A percentile compares a stretch with the other conserved stretches of the same genome.
Conservation (phyloP, 1,140 invertebrate genomes). For the Drosophila ironensis region DNA sequence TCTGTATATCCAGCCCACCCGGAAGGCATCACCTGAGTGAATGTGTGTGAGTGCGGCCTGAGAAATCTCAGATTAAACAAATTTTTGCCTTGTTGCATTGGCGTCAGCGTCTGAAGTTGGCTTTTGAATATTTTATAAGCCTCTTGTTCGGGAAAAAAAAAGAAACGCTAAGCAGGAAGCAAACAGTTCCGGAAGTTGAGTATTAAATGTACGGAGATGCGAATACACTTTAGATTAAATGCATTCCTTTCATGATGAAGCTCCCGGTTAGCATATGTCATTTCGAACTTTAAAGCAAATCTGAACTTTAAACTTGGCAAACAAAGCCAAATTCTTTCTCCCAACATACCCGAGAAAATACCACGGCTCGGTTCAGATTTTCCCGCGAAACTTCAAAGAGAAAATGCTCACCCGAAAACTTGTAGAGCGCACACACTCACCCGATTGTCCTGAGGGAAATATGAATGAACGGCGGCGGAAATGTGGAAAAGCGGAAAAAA, state of each 20-base stretch:
- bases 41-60: slow-evolving; percentile 15
- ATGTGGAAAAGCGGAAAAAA: slow-evolving; percentile 21
- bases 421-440: slow-evolving; percentile 29
- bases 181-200: slow-evolving; percentile 6
- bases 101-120: slow-evolving; percentile 43
- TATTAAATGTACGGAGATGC: neutral
- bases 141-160: no score
- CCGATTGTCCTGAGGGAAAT: slow-evolving; percentile 70
- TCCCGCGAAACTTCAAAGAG: slow-evolving; percentile 19
- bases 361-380: slow-evolving; percentile 15
- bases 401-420: slow-evolving; percentile 36
- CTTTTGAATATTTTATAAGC: slow-evolving; percentile 74
- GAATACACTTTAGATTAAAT: neutral
- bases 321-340: neutral
- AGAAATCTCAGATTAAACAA: slow-evolving; percentile 74
- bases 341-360: neutral
- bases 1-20: slow-evolving; percentile 67
- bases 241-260: neutral
- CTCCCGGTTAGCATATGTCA: no score
- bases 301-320: neutral
- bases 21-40: slow-evolving; percentile 45
- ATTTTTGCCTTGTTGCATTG: slow-evolving; percentile 67
- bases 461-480: slow-evolving; percentile 58
- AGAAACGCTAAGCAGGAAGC: slow-evolving; percentile 14
- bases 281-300: no score